Conservation (phyloP, 2,797 vertebrate species). For the Delichon dasypus region DNA sequence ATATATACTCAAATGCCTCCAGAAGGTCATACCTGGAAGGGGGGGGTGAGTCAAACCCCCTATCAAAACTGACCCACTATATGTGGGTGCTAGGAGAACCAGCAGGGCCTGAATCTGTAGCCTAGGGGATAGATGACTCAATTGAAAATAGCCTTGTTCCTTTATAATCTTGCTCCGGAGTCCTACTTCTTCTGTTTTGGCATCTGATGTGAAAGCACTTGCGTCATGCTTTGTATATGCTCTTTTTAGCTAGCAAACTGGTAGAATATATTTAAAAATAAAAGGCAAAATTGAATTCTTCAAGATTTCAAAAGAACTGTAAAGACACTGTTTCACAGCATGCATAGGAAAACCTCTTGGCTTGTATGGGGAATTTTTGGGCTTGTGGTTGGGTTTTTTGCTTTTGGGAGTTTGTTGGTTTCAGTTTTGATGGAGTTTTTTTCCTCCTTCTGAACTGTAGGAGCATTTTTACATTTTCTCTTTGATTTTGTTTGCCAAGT, state of each 20-base stretch:
- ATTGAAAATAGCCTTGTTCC: background rate
- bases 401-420: background rate
- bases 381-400: accelerated
- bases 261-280: background rate
- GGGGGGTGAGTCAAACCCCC: background rate
- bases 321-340: background rate
- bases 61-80: background rate
- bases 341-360: background rate
- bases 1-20: background rate
- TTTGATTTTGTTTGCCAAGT: background rate
- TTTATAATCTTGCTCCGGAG: background rate
- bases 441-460: background rate
- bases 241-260: background rate
- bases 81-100: background rate
- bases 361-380: background rate
- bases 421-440: background rate
- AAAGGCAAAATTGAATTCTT: background rate
- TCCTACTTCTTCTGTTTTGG: background rate
- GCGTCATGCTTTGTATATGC: background rate
- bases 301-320: background rate
- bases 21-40: background rate
- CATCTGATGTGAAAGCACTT: background rate
- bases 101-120: background rate
- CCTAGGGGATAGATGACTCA: background rate
- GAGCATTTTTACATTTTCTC: background rate